phyloP scores from a whole-genome alignment of 1,140 invertebrate genomes.

The Lepidurus apus region DNA sequence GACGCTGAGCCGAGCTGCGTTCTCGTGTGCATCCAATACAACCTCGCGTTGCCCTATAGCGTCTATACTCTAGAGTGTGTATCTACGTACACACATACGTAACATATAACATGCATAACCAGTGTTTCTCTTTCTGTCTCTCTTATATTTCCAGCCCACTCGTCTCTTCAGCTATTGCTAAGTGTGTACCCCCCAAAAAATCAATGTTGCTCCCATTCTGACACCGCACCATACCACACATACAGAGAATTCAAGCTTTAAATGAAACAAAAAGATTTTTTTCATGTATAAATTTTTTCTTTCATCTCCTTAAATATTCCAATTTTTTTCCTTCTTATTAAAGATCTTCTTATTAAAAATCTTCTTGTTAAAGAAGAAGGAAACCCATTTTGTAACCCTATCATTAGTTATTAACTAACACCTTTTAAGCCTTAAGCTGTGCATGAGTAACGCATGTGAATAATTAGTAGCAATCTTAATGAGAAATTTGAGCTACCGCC shows the following conservation, averaged over 20 bases:
- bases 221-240: not conserved
- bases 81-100: not conserved
- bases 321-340: too few relatives aligned
- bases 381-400: not conserved
- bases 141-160: not conserved
- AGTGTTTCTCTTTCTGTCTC: not conserved
- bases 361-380: too few relatives aligned
- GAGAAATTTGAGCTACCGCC: not conserved
- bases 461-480: too few relatives aligned
- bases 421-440: not conserved
- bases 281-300: not conserved
- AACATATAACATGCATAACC: slow-evolving; percentile 5
- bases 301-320: not conserved
- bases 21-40: too few relatives aligned
- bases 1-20: too few relatives aligned
- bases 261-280: not conserved
- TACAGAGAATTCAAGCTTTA: not conserved
- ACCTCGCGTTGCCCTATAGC: too few relatives aligned
- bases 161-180: not conserved
- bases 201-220: slow-evolving; percentile 10
- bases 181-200: not conserved
- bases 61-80: not conserved
- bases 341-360: too few relatives aligned
- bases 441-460: too few relatives aligned
- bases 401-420: not conserved